Conservation (phyloP, 2,113 vertebrate species). For the Formicarius rufipectus region DNA sequence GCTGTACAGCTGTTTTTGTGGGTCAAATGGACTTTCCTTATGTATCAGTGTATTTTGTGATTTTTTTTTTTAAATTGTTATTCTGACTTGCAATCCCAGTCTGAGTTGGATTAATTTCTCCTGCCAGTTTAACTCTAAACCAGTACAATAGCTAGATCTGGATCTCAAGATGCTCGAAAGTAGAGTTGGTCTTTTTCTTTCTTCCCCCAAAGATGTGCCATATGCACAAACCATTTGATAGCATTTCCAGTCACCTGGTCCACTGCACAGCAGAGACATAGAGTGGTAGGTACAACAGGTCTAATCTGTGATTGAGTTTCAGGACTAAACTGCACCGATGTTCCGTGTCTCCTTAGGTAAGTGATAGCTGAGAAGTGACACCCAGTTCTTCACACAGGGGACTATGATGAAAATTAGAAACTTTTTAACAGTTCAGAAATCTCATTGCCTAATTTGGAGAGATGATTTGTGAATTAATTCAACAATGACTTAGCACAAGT, state of each 20-base stretch:
- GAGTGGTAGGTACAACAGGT: background rate
- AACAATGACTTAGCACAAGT: background rate
- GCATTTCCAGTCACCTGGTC: background rate
- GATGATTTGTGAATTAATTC: background rate
- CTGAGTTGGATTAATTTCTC: too few species aligned
- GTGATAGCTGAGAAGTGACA: background rate
- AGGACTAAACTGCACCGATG: background rate
- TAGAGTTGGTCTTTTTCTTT: background rate
- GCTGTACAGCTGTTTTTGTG: too few species aligned
- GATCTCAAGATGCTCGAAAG: background rate
- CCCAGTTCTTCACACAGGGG: background rate
- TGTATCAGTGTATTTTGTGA: too few species aligned
- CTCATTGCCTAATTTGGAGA: background rate
- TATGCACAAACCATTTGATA: background rate
- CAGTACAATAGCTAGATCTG: background rate
- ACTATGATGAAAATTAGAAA: background rate
- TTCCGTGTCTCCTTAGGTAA: background rate
- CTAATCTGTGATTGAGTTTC: rapidly evolving
- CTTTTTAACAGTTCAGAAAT: background rate
- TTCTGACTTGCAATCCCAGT: too few species aligned
- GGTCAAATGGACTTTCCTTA: too few species aligned
- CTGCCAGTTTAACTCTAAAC: too few species aligned
- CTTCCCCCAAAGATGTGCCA: background rate
- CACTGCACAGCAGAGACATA: background rate
- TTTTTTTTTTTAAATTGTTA: too few species aligned